Base-by-base conservation (phyloP, 2,888 invertebrate species). In the Zhuqinia jingwanae region DNA sequence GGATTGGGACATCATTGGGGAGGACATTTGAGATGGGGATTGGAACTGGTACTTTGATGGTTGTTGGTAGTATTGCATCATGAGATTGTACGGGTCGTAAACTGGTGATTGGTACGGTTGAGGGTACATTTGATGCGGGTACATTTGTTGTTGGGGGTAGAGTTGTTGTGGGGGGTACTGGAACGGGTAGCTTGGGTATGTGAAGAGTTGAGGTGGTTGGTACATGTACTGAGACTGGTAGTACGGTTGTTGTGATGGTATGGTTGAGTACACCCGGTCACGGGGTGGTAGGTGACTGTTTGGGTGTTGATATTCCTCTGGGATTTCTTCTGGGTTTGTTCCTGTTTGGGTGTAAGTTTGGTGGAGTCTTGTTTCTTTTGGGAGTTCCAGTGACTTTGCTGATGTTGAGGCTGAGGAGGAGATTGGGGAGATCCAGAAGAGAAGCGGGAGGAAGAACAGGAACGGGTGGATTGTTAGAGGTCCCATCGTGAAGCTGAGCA, bases 1-100 rank as follows among this genome's bases (percentile, higher is more conserved):
- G 60, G 58, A 58, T 58, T 30, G 25, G 27, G 60, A 10, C 2
- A 50, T 5, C 1, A 25, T 2, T 60, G 60, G n/a, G 27, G 30
- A 50, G 50, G n/a, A 50, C 15, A 13, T 10, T 15, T 5, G 50
- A 50, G 15, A 15, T 11, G 15, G 15, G n/a, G 15, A 15, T 22
- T 25, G 13, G 5, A 6, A 10, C 20, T 68, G 68, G 50, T 25
- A 73, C 50, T 73, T 73, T 25, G 73, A 8, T 25, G 73, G 50
- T 15, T 36, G 42, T 11, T 50, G 65, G 1, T 11, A 20, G 8
- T 1, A 6, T 36, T 65, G 65, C 65, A 65, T 65, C 42, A 65
- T 17, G n/a, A 36, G 5, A 27, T 17, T 15, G 76, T 56, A 76
- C n/a, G 76, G 76, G 56, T 76, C 76, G 56, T 56, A 76, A 27